A percentile compares a stretch with the other conserved stretches of the same genome.
phyloP scores from a whole-genome alignment of 92 coral and sea anemone species.

The Zoanthus sansibaricus region DNA sequence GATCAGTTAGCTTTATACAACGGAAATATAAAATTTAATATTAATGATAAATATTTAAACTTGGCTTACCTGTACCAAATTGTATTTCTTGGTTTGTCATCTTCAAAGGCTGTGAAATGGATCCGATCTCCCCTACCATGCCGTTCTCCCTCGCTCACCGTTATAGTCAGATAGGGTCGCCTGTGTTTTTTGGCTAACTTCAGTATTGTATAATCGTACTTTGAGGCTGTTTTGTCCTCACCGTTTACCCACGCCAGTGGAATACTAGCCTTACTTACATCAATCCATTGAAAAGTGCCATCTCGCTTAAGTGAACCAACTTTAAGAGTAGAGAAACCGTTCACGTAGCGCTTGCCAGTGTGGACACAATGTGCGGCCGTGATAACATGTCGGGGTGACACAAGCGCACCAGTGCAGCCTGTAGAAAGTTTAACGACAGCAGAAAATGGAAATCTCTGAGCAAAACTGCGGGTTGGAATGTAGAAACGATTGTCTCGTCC shows the following conservation, averaged over 20 bases:
- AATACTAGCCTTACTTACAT: constrained; percentile 62
- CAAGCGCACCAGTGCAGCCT: constrained; percentile 90
- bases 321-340: constrained; percentile 67
- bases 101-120: constrained; percentile 96
- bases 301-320: constrained; percentile 79
- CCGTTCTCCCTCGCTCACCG: constrained; percentile 76
- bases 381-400: constrained; percentile 88
- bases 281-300: constrained; percentile 71
- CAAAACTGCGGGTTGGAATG: constrained; percentile 57
- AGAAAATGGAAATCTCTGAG: constrained; percentile 81
- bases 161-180: constrained; percentile 73
- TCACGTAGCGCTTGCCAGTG: constrained; percentile 82
- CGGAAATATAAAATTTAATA: too few relatives aligned
- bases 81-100: constrained; percentile 83
- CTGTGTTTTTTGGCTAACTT: constrained; percentile 74
- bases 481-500: constrained; percentile 51
- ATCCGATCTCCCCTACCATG: constrained; percentile 69
- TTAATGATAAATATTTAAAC: too few relatives aligned
- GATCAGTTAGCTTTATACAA: too few relatives aligned
- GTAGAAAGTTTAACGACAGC: constrained; percentile 85
- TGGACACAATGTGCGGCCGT: constrained; percentile 97
- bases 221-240: constrained; percentile 76
- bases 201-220: constrained; percentile 87
- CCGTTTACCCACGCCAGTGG: constrained; percentile 91
- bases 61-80: constrained; percentile 86